Conservation (phyloP, 1,140 invertebrate species). For the Asobara japonica region DNA sequence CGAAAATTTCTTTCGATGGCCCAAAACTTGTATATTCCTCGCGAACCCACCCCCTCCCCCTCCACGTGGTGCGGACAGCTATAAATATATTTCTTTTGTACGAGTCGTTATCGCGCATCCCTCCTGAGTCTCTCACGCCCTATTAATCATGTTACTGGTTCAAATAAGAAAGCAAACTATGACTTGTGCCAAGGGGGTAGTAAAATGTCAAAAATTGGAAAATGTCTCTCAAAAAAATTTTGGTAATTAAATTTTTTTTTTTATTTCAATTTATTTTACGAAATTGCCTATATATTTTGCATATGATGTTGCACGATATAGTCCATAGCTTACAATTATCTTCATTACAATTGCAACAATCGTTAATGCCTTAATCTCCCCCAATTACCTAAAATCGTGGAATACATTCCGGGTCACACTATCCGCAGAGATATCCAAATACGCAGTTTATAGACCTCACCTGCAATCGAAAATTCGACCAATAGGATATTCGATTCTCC, state of each 20-base stretch:
- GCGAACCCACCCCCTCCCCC: background rate
- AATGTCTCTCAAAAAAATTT: background rate
- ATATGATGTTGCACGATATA: slow-evolving; percentile 12
- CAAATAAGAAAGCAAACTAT: background rate
- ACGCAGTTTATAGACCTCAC: background rate
- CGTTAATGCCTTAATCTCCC: slow-evolving; percentile 27
- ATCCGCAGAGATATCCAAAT: background rate
- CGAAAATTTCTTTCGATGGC: slow-evolving; percentile 31
- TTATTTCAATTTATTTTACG: background rate
- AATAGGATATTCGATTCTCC: background rate
- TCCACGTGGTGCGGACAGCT: slow-evolving; percentile 29
- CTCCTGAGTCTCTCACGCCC: slow-evolving; percentile 9
- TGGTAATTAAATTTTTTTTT: background rate
- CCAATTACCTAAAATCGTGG: slow-evolving; percentile 19
- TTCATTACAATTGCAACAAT: slow-evolving; percentile 26
- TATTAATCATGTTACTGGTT: slow-evolving; percentile 27
- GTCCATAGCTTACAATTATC: slow-evolving; percentile 11
- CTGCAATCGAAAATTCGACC: background rate
- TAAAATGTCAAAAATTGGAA: background rate
- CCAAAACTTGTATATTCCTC: slow-evolving; percentile 33
- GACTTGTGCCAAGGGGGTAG: too few relatives aligned
- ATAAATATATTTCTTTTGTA: slow-evolving; percentile 39
- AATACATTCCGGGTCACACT: background rate
- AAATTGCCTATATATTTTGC: slow-evolving; percentile 10
- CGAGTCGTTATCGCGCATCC: slow-evolving; percentile 33